phyloP scores from a whole-genome alignment of 2,888 invertebrate genomes.

The Druceiella hillmani region DNA sequence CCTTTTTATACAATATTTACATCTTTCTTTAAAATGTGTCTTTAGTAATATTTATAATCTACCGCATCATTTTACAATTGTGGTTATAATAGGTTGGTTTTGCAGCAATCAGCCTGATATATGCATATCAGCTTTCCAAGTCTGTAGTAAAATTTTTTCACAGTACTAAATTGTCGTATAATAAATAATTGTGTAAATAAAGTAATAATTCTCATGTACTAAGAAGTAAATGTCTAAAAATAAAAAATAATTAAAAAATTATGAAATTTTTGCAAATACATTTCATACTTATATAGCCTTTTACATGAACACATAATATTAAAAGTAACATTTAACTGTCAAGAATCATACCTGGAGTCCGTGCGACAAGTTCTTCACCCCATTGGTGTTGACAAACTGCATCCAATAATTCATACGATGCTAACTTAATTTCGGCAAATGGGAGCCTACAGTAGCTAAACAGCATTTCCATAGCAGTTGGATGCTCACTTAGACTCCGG shows the following conservation, averaged over 20 bases:
- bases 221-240: too few species aligned
- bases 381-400: constrained; percentile 66
- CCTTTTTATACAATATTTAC: too few species aligned
- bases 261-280: not conserved
- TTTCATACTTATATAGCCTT: not conserved
- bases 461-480: constrained; percentile 56
- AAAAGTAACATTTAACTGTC: constrained; percentile 26
- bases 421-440: constrained; percentile 70
- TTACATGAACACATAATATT: not conserved
- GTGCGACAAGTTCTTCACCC: constrained; percentile 71
- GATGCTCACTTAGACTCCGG: constrained; percentile 34
- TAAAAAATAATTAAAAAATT: not conserved
- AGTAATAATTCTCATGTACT: too few species aligned
- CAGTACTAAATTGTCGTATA: too few species aligned
- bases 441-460: constrained; percentile 66
- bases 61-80: too few species aligned
- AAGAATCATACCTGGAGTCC: constrained; percentile 69
- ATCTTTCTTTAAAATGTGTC: too few species aligned
- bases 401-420: constrained; percentile 61
- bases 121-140: too few species aligned
- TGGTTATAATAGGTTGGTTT: too few species aligned
- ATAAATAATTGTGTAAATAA: too few species aligned
- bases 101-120: too few species aligned
- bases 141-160: too few species aligned
- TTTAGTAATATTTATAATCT: too few species aligned